Evolutionary conservation across 2,888 invertebrate species (phyloP), one percentile per base, ranked within the genome.

Genomic region (Germaria angustata): DNA sequence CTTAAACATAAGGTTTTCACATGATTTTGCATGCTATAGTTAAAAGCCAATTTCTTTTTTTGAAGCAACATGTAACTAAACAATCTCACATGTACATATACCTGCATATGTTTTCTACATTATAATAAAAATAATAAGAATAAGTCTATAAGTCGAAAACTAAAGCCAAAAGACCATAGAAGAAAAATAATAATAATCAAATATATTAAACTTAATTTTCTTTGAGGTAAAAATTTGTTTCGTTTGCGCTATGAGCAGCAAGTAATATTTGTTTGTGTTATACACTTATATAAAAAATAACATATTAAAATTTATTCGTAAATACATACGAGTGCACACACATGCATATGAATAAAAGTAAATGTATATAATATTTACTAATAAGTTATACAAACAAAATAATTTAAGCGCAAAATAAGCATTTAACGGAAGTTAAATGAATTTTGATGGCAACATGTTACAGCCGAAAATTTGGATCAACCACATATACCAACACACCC

Each of bases 361-460:
- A 68, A 76, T 71, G 79, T 57, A 36, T 7, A 57, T 73, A 63
- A 75, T 72, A 73, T 53, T 59, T 71, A 2, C 66, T 78, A 61
- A 80, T 78, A 75, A 55, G 59, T 72, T 76, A 78, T 80, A 78
- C 69, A 84, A 84, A 83, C 73, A 81, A 84, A 84, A 85, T 83
- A 77, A 82, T 84, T 84, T 82, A 77, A 84, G 76, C 80, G 63
- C 61, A 80, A 79, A 85, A 81, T 80, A 81, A 79, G 65, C 79
- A 73, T 65, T 71, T 81, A 77, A 71, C 84, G 86, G 77, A 84
- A 82, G 81, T 79, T 75, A 84, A 84, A 84, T 84, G 83, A 84
- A 85, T 81, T 85, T 81, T 84, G 79, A 85, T 83, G 80, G 82
- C 79, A 76, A 51, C 24, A 72, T 73, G 15, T 59, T 71, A 49